Conservation (phyloP, 2,888 invertebrate genomes). For the Heteromurus nitidus region DNA sequence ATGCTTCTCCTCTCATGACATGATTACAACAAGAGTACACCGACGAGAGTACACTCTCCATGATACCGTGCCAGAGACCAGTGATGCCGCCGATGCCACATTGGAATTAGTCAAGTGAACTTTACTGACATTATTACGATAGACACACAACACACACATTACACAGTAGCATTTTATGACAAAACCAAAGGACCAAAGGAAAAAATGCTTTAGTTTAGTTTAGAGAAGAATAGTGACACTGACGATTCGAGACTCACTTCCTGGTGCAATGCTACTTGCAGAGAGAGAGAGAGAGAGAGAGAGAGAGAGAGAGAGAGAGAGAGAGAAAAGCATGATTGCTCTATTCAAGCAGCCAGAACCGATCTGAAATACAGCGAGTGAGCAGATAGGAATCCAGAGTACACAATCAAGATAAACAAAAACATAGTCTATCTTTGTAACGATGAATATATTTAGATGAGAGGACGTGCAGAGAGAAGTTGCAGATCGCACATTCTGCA, state of each 20-base stretch:
- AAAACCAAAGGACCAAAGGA: not conserved
- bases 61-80: slow-evolving; percentile 5
- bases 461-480: too few species aligned
- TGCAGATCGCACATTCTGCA: not conserved
- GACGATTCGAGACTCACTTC: slow-evolving; percentile 12
- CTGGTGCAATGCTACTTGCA: slow-evolving; percentile 21
- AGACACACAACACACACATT: not conserved
- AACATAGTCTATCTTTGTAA: slow-evolving; percentile 34
- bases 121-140: not conserved
- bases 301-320: not conserved
- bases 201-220: too few species aligned
- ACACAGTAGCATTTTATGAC: not conserved
- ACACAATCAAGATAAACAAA: slow-evolving; percentile 30
- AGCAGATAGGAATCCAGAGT: slow-evolving; percentile 20
- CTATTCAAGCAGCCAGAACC: too few species aligned
- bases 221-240: too few species aligned
- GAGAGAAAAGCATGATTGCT: not conserved
- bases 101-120: slow-evolving; percentile 3
- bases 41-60: not conserved
- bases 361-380: slow-evolving; percentile 19
- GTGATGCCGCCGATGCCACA: not conserved
- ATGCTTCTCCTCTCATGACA: too few species aligned
- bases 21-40: too few species aligned
- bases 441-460: not conserved
- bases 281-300: not conserved